These are phyloP conservation scores for Rhyacophila evoluta DNA, from an alignment of 2,888 invertebrate species.

Conservation along the genomic window DNA sequence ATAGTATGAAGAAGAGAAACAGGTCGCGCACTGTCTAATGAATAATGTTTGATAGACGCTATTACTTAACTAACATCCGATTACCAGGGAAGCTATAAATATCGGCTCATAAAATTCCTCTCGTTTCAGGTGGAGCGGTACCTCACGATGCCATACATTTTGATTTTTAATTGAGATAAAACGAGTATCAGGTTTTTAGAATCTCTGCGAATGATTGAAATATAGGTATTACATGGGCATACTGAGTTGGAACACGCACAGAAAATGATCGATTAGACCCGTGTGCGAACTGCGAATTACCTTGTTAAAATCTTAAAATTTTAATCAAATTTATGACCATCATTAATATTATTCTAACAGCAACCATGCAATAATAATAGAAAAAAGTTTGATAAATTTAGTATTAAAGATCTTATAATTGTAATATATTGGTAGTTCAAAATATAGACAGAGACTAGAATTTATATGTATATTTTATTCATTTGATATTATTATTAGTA, in stretches of 20 bases:
- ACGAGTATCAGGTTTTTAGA: slow-evolving; percentile 11
- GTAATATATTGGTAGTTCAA: too few relatives aligned
- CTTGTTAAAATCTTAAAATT: too few relatives aligned
- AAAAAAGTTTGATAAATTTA: too few relatives aligned
- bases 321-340: too few relatives aligned
- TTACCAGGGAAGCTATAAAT: slow-evolving; percentile 15
- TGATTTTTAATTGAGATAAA: slow-evolving; percentile 19
- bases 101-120: slow-evolving; percentile 14
- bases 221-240: background rate
- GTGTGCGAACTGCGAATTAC: too few relatives aligned
- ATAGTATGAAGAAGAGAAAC: slow-evolving; percentile 16
- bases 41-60: slow-evolving; percentile 16
- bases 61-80: slow-evolving; percentile 26
- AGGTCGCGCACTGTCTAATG: slow-evolving; percentile 23
- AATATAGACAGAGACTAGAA: too few relatives aligned
- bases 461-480: too few relatives aligned
- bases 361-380: too few relatives aligned
- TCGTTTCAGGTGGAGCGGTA: background rate
- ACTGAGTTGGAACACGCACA: background rate
- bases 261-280: too few relatives aligned
- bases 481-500: too few relatives aligned
- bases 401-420: too few relatives aligned
- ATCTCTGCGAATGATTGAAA: background rate
- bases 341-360: too few relatives aligned
- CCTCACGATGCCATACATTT: background rate